Evolutionary conservation across 2,888 invertebrate genomes (phyloP).

Genomic region (Euproctis similis): DNA sequence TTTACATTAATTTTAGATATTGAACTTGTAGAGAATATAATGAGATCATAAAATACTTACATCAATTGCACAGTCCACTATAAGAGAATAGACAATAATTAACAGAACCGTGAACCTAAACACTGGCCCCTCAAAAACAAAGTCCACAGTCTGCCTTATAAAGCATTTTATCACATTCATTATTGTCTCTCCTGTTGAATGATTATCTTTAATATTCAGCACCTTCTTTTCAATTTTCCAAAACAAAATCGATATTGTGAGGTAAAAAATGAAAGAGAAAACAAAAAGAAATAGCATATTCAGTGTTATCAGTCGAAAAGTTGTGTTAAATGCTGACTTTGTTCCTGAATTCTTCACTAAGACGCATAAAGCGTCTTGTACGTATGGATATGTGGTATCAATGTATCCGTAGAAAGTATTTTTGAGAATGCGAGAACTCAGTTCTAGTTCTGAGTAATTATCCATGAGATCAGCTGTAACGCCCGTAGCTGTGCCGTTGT

Average conservation of each 20-base stretch:
- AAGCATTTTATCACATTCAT: constrained; percentile 58
- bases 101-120: constrained; percentile 47
- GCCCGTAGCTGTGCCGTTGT: constrained; percentile 63
- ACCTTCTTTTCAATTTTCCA: constrained; percentile 43
- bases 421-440: constrained; percentile 71
- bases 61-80: constrained; percentile 61
- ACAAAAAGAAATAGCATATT: constrained; percentile 41
- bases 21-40: background rate
- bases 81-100: constrained; percentile 54
- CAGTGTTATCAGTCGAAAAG: constrained; percentile 47
- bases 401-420: constrained; percentile 63
- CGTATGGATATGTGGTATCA: constrained; percentile 69
- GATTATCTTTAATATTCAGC: constrained; percentile 31
- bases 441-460: constrained; percentile 71
- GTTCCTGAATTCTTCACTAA: constrained; percentile 64
- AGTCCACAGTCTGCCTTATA: constrained; percentile 56
- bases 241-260: constrained; percentile 35
- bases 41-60: constrained; percentile 40
- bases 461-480: constrained; percentile 59
- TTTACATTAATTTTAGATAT: too few species aligned
- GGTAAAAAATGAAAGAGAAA: constrained; percentile 37
- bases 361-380: constrained; percentile 74
- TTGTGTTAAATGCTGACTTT: constrained; percentile 66
- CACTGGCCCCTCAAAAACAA: constrained; percentile 49
- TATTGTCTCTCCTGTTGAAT: constrained; percentile 33